A percentile compares a stretch with the other conserved stretches of the same genome.
Conservation (phyloP, 2,888 invertebrate species). For the Apamea sordens region DNA sequence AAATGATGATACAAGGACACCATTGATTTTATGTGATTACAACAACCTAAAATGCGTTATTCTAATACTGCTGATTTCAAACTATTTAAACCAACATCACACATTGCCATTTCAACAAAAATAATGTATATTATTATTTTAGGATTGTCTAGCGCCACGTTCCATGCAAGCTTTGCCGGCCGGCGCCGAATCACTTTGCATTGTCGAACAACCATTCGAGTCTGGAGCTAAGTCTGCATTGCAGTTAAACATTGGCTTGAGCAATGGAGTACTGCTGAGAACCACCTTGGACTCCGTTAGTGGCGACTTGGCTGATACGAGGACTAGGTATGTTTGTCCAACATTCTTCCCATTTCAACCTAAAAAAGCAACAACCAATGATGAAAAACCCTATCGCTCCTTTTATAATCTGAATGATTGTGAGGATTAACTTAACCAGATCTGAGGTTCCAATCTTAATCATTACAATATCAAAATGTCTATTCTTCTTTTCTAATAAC, state of each 20-base stretch:
- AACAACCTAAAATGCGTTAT: conserved; percentile 89
- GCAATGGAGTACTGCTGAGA: conserved; percentile 98
- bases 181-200: conserved; percentile 98
- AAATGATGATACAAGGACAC: conserved; percentile 90
- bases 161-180: conserved; percentile 99
- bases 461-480: background rate
- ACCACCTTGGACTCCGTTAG: conserved; percentile 98
- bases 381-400: conserved; percentile 87
- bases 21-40: conserved; percentile 88
- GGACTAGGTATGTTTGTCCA: conserved; percentile 92
- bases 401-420: conserved; percentile 91
- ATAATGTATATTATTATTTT: conserved; percentile 45
- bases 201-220: conserved; percentile 95
- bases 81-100: background rate
- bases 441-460: conserved; percentile 76
- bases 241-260: conserved; percentile 98
- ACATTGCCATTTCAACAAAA: background rate
- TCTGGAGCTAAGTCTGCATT: conserved; percentile 93
- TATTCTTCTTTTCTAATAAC: conserved; percentile 1
- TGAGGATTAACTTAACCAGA: conserved; percentile 89
- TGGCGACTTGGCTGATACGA: conserved; percentile 98
- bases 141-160: conserved; percentile 98
- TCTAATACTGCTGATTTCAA: conserved; percentile 81
- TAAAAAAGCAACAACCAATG: conserved; percentile 73
- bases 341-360: background rate